Base-by-base conservation (phyloP, 2,113 vertebrate species). In the Rhombomys opimus region DNA sequence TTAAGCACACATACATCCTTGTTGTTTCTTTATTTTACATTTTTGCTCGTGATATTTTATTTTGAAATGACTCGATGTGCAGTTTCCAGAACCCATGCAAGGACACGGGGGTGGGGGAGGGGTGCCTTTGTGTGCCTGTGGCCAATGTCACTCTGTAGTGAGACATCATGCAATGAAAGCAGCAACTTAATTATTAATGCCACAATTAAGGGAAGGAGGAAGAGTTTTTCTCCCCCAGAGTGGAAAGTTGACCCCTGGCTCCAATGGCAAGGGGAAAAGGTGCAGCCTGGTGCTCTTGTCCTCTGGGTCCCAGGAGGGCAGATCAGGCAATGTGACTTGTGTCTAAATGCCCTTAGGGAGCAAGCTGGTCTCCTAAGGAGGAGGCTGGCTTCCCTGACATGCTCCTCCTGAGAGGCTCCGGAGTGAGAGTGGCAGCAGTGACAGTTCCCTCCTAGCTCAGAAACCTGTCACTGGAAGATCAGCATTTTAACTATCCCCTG, bases 1-100 rank as follows among this genome's bases (percentile, higher is more conserved):
- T 98, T 98, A 98, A 98, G 96, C 90, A 96, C 97, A 97, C 97
- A 97, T 97, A 96, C 97, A 98, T 98, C 98, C 98, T 96, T 97
- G 95, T 94, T 95, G 78, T 95, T 59, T 97, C 96, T 97, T 97
- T 97, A 95, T 87, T 96, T 81, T 94, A 7, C 82, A 85, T 68
- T 97, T 87, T 97, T 97, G 93, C 97, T 98, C 98, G 96, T 1
- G 13, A 97, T 97, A 95, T 93, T n/a, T 96, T 98, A 95, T 38
- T 94, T 96, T 75, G 3, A 88, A 97, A 97, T 78, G 96, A 98
- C 94, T 96, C 97, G 96, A 88, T 70, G 70, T 68, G 90, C 76
- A 82, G 95, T 90, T 98, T 97, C 65, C 22, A 90, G 96, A 95
- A 72, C 87, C 10, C 75, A 38, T 5, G 3, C 4, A 14, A 4